Percentiles rank a stretch among this genome's conserved stretches.
Evolutionary conservation across 2,888 invertebrate genomes (phyloP).

Genomic region (Lepidonotus clava): DNA sequence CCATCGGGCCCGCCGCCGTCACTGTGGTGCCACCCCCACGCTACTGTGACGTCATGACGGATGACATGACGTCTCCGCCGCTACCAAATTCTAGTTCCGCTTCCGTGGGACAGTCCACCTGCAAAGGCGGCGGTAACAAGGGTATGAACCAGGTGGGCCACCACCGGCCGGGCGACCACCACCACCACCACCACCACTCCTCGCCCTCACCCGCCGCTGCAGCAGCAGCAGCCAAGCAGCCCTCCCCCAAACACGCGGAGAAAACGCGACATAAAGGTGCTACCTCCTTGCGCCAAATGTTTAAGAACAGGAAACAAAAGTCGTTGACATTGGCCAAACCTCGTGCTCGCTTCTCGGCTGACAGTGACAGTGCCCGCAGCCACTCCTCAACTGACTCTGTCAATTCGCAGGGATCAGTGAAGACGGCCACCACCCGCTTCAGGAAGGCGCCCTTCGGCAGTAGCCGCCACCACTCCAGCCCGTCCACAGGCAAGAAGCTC

Average conservation of each 20-base stretch:
- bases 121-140: slow-evolving; percentile 26
- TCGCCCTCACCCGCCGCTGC: no score
- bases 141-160: slow-evolving; percentile 44
- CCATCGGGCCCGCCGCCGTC: slow-evolving; percentile 25
- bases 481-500: slow-evolving; percentile 77
- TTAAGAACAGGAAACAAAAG: slow-evolving; percentile 54
- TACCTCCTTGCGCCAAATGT: slow-evolving; percentile 45
- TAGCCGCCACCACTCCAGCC: slow-evolving; percentile 77
- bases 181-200: neutral
- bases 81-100: slow-evolving; percentile 46
- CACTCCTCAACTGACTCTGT: slow-evolving; percentile 77
- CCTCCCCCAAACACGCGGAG: slow-evolving; percentile 40
- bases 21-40: slow-evolving; percentile 24
- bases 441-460: slow-evolving; percentile 75
- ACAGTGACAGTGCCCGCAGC: slow-evolving; percentile 72
- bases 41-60: slow-evolving; percentile 44
- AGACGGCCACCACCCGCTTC: slow-evolving; percentile 74
- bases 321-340: slow-evolving; percentile 55
- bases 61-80: slow-evolving; percentile 45
- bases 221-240: neutral
- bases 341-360: slow-evolving; percentile 64
- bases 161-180: neutral
- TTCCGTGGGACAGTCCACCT: slow-evolving; percentile 23
- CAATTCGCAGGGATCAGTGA: slow-evolving; percentile 73
- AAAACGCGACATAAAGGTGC: slow-evolving; percentile 41